Base-by-base conservation (phyloP, 2,888 invertebrate genomes). In the Galerucella nymphaeae region DNA sequence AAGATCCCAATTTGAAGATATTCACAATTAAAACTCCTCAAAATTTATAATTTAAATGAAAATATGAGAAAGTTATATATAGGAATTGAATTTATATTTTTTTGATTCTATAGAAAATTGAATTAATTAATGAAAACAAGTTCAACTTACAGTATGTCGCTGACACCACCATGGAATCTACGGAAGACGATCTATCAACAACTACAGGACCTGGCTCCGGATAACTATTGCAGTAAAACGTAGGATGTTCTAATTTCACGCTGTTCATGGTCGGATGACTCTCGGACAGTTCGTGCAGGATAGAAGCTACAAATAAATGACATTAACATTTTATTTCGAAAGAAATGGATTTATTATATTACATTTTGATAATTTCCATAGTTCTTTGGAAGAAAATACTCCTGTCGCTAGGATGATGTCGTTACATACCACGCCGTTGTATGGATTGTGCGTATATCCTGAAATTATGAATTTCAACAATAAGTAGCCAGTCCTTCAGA, bases 361-460 rank as follows among this genome's bases (percentile, higher is more conserved):
- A 87, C 87, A 86, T 95, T 96, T 97, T 85, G 98, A 98, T 87
- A 99, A 93, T 90, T 96, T 95, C 95, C 98, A 97, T 88, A 99
- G 93, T 91, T 99, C 99, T 91, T 96, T 96, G 85, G 99, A 98
- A 84, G 98, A 97, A 93, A 99, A 99, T 88, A 99, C 99, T 87
- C 99, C 99, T 85, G 98, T 99, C 86, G 99, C 98, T 92, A 97
- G 93, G 90, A 99, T 98, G 88, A 98, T 98, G 91, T 98, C 97
- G 91, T 97, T 97, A 92, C 97, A 97, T 89, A 97, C 95, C 88
- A 98, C 97, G 87, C 97, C 97, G 90, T 97, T 97, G 92, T 97
- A 97, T 86, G 97, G 96, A 92, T 97, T 97, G 91, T 96, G 96
- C 86, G 92, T 92, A 89, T 93, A 93, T 88, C 93, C 93, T 93